phyloP scores from a whole-genome alignment of 1,140 invertebrate genomes.

The Macrobrachium nipponense region DNA sequence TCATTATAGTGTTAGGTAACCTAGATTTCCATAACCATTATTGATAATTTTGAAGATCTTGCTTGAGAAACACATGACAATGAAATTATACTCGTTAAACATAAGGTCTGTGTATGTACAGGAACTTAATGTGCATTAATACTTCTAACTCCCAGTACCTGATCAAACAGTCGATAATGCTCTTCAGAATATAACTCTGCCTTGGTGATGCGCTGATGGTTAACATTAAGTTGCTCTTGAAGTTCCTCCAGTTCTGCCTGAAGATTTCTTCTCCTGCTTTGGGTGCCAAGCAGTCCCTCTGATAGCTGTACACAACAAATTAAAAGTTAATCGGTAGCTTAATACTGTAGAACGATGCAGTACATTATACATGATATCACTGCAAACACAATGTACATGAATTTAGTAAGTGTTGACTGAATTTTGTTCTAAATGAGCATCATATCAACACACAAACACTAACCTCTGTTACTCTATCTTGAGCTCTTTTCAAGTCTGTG shows the following conservation, averaged over 20 bases:
- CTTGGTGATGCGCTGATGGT: conserved; percentile 45
- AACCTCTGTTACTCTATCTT: conserved; percentile 49
- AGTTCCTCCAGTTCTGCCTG: conserved; percentile 43
- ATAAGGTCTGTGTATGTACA: not conserved
- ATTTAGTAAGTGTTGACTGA: not conserved
- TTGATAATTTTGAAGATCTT: too few relatives aligned
- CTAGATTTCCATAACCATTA: too few relatives aligned
- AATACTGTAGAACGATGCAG: not conserved
- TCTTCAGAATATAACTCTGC: conserved; percentile 49
- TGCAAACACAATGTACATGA: not conserved
- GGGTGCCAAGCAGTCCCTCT: conserved; percentile 21
- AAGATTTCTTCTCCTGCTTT: conserved; percentile 24
- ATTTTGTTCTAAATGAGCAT: not conserved
- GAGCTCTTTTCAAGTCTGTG: conserved; percentile 42
- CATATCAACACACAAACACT: not conserved
- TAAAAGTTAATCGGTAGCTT: too few relatives aligned
- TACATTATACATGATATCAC: not conserved
- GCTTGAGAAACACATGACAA: too few relatives aligned
- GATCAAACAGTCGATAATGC: conserved; percentile 39
- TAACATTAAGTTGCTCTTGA: conserved; percentile 28
- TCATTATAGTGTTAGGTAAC: too few relatives aligned
- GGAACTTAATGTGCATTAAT: not conserved
- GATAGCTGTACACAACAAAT: conserved; percentile 19
- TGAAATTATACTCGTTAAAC: not conserved
- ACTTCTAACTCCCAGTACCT: conserved; percentile 4